Conservation (phyloP, 2,888 invertebrate species). For the Abrostola triplasia region DNA sequence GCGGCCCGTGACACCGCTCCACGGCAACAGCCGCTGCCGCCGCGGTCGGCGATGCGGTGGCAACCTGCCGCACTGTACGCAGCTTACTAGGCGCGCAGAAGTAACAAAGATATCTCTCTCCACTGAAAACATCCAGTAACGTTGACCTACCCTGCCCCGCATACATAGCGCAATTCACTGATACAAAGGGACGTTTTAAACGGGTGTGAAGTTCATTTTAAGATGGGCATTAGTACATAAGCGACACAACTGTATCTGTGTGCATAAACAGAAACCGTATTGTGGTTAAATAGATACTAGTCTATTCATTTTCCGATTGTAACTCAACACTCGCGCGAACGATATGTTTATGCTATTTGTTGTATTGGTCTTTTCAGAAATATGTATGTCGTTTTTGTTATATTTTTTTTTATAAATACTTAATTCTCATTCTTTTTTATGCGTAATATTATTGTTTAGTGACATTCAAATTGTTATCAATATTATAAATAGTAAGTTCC, state of each 20-base stretch:
- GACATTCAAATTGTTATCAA: no score
- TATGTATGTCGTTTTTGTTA: constrained; percentile 7
- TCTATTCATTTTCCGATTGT: constrained; percentile 45
- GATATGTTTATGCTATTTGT: constrained; percentile 13
- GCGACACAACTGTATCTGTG: constrained; percentile 43
- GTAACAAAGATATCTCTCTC: constrained; percentile 54
- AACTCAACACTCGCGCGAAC: constrained; percentile 39
- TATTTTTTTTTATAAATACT: neutral
- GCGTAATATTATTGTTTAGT: no score
- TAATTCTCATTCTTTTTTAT: no score
- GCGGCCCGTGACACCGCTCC: constrained; percentile 15
- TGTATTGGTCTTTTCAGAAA: constrained; percentile 15
- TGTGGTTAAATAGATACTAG: constrained; percentile 44
- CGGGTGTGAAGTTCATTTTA: constrained; percentile 42
- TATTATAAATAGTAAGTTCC: no score
- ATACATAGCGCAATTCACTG: constrained; percentile 24
- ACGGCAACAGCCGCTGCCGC: constrained; percentile 53
- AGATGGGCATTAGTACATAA: constrained; percentile 59
- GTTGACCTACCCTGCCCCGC: constrained; percentile 54
- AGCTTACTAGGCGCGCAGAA: constrained; percentile 80
- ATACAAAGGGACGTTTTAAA: constrained; percentile 9
- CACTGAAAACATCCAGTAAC: constrained; percentile 41
- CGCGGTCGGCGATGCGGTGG: constrained; percentile 64
- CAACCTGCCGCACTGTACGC: constrained; percentile 82
- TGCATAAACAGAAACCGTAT: constrained; percentile 43